These are phyloP conservation scores for Beris morrisii DNA, from an alignment of 2,888 invertebrate genomes.

Conservation along the genomic window DNA sequence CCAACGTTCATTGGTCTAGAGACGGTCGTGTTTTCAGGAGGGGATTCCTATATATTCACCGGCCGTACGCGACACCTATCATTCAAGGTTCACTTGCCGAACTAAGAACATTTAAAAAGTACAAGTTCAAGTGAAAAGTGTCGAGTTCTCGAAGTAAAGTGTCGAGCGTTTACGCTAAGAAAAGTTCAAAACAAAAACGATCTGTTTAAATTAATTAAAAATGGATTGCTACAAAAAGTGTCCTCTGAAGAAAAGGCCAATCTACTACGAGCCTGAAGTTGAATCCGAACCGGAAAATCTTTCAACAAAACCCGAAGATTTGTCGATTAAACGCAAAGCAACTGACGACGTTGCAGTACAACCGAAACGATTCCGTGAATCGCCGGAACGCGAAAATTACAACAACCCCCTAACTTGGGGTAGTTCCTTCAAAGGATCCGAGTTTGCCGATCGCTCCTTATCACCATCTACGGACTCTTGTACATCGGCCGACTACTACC, in stretches of 20 bases:
- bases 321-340: slow-evolving; percentile 51
- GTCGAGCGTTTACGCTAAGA: background rate
- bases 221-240: slow-evolving; percentile 84
- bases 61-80: slow-evolving; percentile 1
- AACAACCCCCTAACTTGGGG: slow-evolving; percentile 20
- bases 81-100: slow-evolving; percentile 34
- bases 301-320: slow-evolving; percentile 48
- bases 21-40: slow-evolving; percentile 2
- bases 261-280: slow-evolving; percentile 68
- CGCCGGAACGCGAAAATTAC: slow-evolving; percentile 45
- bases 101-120: slow-evolving; percentile 10
- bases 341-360: slow-evolving; percentile 3
- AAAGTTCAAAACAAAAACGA: background rate
- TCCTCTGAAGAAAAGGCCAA: slow-evolving; percentile 88
- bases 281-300: slow-evolving; percentile 27
- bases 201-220: slow-evolving; percentile 29
- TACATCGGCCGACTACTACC: slow-evolving; percentile 31
- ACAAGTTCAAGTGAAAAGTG: slow-evolving; percentile 37
- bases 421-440: background rate
- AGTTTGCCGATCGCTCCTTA: slow-evolving; percentile 21
- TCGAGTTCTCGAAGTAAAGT: slow-evolving; percentile 35
- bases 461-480: slow-evolving; percentile 35
- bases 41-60: slow-evolving; percentile 26
- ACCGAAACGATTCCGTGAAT: slow-evolving; percentile 8
- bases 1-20: slow-evolving; percentile 24